Percentiles rank a stretch among this genome's conserved stretches.
Conservation (phyloP, 2,888 invertebrate genomes). For the Griposia aprilina region DNA sequence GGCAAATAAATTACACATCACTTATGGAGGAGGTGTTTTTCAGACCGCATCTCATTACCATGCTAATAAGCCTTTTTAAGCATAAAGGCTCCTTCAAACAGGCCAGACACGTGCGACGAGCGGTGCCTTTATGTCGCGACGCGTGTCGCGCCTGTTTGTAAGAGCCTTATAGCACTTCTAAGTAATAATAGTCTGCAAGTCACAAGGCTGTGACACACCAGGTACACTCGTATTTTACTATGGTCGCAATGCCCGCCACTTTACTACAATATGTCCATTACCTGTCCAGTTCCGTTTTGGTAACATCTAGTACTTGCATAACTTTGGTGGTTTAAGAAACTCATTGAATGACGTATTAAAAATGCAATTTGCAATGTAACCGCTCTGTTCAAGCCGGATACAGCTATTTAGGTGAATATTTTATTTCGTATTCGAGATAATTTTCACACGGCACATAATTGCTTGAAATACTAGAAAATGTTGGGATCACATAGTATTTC, state of each 20-base stretch:
- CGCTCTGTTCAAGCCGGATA: conserved; percentile 10
- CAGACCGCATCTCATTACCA: background rate
- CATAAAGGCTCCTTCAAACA: no score
- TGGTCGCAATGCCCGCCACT: background rate
- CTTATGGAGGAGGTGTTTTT: no score
- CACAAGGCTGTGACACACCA: no score
- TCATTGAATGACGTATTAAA: conserved; percentile 23
- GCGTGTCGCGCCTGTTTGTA: no score
- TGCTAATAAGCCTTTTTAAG: background rate
- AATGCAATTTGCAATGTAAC: conserved; percentile 5
- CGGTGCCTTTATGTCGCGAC: no score
- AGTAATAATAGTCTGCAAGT: no score
- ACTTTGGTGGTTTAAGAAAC: conserved; percentile 3
- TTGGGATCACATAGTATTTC: background rate
- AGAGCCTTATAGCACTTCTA: no score
- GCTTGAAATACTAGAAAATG: background rate
- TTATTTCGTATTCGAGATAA: background rate
- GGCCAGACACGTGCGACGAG: no score
- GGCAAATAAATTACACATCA: background rate
- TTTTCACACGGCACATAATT: background rate
- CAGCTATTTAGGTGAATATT: background rate
- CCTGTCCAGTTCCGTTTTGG: background rate
- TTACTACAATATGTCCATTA: background rate
- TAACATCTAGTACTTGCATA: conserved; percentile 28
- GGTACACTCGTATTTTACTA: background rate